A percentile compares a stretch with the other conserved stretches of the same genome.
Evolutionary conservation across 2,888 invertebrate genomes (phyloP).

Genomic region (Pterostichus madidus): DNA sequence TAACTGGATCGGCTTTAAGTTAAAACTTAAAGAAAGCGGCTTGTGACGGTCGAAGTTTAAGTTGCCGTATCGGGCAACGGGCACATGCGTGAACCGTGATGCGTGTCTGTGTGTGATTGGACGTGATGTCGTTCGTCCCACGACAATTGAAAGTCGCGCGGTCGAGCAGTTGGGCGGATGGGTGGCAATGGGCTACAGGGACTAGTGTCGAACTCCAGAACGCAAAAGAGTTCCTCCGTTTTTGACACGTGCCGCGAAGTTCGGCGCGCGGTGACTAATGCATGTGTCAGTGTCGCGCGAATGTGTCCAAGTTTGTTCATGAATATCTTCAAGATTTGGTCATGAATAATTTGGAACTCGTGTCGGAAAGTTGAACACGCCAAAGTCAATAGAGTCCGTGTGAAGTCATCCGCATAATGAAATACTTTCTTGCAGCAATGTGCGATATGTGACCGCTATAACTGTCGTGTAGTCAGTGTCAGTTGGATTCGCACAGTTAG

Average conservation of each 20-base stretch:
- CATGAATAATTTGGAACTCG: constrained; percentile 63
- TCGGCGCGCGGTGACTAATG: constrained; percentile 56
- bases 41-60: too few species aligned
- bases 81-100: background rate
- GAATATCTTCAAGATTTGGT: constrained; percentile 65
- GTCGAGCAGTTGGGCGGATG: background rate
- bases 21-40: constrained; percentile 1
- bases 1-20: constrained; percentile 13
- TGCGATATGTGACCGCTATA: constrained; percentile 44
- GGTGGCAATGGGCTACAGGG: background rate
- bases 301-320: constrained; percentile 63
- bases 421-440: constrained; percentile 26
- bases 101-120: constrained; percentile 22
- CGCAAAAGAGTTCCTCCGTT: constrained; percentile 43
- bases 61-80: background rate
- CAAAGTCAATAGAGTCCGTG: constrained; percentile 59
- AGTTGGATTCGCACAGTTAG: constrained; percentile 22
- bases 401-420: constrained; percentile 58
- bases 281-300: constrained; percentile 57
- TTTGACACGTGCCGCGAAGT: constrained; percentile 56
- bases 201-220: background rate
- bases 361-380: constrained; percentile 55
- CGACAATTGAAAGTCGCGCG: constrained; percentile 48
- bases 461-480: constrained; percentile 10
- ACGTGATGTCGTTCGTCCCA: constrained; percentile 52